Evolutionary conservation across 2,888 invertebrate genomes (phyloP), one percentile per base, ranked within the genome.

Genomic region (Lasioglossum zephyrum): DNA sequence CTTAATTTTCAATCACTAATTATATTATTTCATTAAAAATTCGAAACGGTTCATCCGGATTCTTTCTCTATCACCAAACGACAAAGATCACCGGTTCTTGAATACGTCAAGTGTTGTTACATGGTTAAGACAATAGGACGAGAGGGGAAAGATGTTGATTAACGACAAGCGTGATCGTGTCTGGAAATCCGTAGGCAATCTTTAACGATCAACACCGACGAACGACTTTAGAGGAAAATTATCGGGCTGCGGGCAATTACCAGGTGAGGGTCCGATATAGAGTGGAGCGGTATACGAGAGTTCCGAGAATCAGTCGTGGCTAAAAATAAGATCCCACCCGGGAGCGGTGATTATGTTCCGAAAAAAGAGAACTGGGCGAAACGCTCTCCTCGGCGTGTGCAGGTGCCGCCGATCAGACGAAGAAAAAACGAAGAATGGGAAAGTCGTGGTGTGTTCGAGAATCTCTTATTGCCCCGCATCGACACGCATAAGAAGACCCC

Each of bases 311-410:
- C 92, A 91, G 91, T 88, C 90, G 87, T 86, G 88, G 93, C 94
- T 94, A 95, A 94, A 94, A 95, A 95, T 94, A 95, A 93, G 91
- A 94, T 94, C 93, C 95, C 94, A 94, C 94, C 94, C 94, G 94
- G 93, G 94, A 94, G 94, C 93, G 92, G 91, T 92, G 94, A 95
- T 95, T 94, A 94, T 94, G 92, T 91, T 92, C 91, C 92, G 90
- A 92, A 92, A 93, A 92, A 93, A 92, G 91, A 91, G 91, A 90
- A 89, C 78, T 83, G 82, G 87, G 88, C 89, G 91, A 91, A 92
- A 91, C 87, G 89, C 66, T 89, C 90, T 83, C 79, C 76, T 76
- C 84, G 44, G 83, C 77, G 89, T 90, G 90, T 88, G 89, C 89
- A 91, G 91, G 88, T 89, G 89, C 84, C 87, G 90, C 80, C 87